Evolutionary conservation across 2,113 vertebrate species (phyloP), one percentile per base, ranked within the genome.

Genomic region (Macquaria australasica): DNA sequence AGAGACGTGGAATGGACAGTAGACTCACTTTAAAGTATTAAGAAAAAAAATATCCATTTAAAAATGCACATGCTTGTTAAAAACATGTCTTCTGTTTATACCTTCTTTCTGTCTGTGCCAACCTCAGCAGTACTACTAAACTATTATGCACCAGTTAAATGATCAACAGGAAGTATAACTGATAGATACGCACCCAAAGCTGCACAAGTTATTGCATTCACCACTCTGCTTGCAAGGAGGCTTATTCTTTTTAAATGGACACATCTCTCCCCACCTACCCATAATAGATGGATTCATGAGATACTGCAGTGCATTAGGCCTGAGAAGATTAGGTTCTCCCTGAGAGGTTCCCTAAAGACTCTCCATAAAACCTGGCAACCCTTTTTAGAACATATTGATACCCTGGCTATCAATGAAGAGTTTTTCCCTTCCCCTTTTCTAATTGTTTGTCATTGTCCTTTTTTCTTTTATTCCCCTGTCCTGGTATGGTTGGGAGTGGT

Each of bases 221-320:
- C 20, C 66, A 25, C 73, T 77, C 6, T 63, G n/a, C 34, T 48
- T n/a, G 50, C 37, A n/a, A 8, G 25, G 28, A 68, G 45, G 45
- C 31, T 41, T 41, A 60, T 68, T 70, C 64, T 59, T 28, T 18
- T 48, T 14, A 23, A 74, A 74, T 58, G 63, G 39, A 59, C 28
- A 67, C 51, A 50, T 23, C 9, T 25, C 48, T 72, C 23, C 12
- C 67, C 48, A 63, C 78, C 43, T 34, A 60, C 41, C 37, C 77
- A 50, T 79, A 70, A 39, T 39, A 62, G 67, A 62, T 71, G 55
- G 67, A 71, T 50, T 72, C 23, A 28, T 16, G 7, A 41, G 67
- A 73, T 63, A 53, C 45, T 53, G 48, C 34, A 55, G 20, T 81
- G 37, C 20, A 43, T 25, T 25, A 20, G n/a, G n/a, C 16, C 43